A percentile compares a stretch with the other conserved stretches of the same genome.
These are phyloP conservation scores for Sylvicola fuscatus DNA, from an alignment of 2,888 invertebrate species.

Conservation along the genomic window DNA sequence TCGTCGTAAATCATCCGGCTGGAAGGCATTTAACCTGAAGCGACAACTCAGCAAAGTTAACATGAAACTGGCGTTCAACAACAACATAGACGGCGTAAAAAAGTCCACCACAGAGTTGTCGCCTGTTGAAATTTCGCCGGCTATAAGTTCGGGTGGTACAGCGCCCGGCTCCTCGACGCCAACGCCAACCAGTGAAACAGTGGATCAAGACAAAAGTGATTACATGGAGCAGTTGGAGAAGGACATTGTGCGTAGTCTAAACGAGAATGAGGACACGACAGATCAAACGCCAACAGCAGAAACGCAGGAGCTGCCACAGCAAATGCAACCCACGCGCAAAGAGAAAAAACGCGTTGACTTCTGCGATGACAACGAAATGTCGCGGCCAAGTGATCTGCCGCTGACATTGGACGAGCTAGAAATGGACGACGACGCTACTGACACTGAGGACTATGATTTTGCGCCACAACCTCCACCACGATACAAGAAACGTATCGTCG, in stretches of 20 bases:
- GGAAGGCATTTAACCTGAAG: constrained; percentile 58
- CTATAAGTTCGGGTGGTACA: constrained; percentile 8
- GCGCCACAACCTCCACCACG: constrained; percentile 35
- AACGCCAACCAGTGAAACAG: constrained; percentile 9
- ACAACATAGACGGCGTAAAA: no score
- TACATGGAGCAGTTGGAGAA: constrained; percentile 13
- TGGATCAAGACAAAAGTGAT: constrained; percentile 16
- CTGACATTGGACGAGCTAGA: constrained; percentile 22
- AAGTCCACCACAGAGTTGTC: constrained; percentile 32
- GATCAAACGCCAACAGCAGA: constrained; percentile 7
- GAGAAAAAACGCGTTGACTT: constrained; percentile 20
- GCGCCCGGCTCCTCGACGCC: constrained; percentile 11
- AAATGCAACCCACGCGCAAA: constrained; percentile 7
- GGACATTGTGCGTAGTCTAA: constrained; percentile 11
- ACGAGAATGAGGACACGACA: constrained; percentile 8
- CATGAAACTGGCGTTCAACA: constrained; percentile 29
- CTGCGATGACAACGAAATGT: constrained; percentile 17
- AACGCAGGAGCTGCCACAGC: constrained; percentile 6
- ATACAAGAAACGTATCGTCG: constrained; percentile 31
- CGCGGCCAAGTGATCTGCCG: constrained; percentile 43
- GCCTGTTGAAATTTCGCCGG: constrained; percentile 16
- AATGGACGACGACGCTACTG: constrained; percentile 1
- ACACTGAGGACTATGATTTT: constrained; percentile 14
- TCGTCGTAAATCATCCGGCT: constrained; percentile 38
- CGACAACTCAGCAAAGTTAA: constrained; percentile 64